Base-by-base conservation (phyloP, 2,888 invertebrate species). In the Xiphydria camelus region DNA sequence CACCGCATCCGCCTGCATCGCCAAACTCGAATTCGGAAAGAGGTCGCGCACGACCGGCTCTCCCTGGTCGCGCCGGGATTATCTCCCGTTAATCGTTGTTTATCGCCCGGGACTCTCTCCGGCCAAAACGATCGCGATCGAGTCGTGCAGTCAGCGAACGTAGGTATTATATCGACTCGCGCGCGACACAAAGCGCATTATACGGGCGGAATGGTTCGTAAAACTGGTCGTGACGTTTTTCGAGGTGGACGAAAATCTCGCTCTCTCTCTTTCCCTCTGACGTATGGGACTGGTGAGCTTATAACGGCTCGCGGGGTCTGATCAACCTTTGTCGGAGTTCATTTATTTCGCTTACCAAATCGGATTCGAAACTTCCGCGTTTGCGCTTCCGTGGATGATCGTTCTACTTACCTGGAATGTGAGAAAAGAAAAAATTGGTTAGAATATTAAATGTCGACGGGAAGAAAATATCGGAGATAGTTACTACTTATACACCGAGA, bases 221-320 rank as follows among this genome's bases (percentile, higher is more conserved):
- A 64, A 63, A 64, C 63, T 61, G 59, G 49, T 50, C 48, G 45
- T n/a, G n/a, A n/a, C n/a, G 51, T 58, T 51, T 45, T 47, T 53
- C 52, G 41, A 40, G 55, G 44, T 46, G 41, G 46, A 34, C 33
- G 38, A 36, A 43, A 14, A n/a, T n/a, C n/a, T n/a, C n/a, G n/a
- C n/a, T n/a, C n/a, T n/a, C n/a, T n/a, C n/a, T n/a, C n/a, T n/a
- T n/a, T n/a, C n/a, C n/a, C n/a, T n/a, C n/a, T n/a, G n/a, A n/a
- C n/a, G 21, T 25, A 21, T 19, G 25, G 34, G 39, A 20, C 35
- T 23, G 23, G 47, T 40, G 19, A 5, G 17, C 14, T 47, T 23
- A 7, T 14, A 32, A 19, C 33, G 25, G 18, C 6, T n/a, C 23
- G 6, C 23, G 23, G 23, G 23, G 7, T n/a, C 23, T 23, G 7